Evolutionary conservation across 2,113 vertebrate species (phyloP), one percentile per base, ranked within the genome.

Genomic region (Oceanodroma tethys): DNA sequence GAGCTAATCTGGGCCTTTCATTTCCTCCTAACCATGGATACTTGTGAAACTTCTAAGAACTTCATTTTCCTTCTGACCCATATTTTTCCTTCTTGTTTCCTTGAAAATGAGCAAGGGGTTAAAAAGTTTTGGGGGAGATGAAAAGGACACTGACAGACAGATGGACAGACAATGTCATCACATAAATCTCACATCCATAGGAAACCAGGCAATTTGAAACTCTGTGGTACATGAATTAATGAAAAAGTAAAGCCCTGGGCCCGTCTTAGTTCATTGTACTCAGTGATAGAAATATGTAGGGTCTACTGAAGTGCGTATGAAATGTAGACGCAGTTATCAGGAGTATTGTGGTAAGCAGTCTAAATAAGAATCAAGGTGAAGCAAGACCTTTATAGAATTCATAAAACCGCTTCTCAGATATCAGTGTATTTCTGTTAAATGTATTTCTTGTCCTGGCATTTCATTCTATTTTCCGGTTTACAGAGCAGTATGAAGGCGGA

Each of bases 401-500:
- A 62, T 93, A 90, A 93, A 93, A 29, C 32, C 42, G 27, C 29
- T 47, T 62, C 52, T 78, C 40, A 60, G 20, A 38, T 88, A 56
- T 6, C 45, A 74, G 2, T 62, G 19, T 90, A 59, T 84, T 96
- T 78, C 68, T 82, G 40, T 81, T 90, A 68, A 50, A 48, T 72
- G 26, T 88, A 15, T 81, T 82, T 87, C 26, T n/a, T 71, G 20
- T 55, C 17, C 16, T 74, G 79, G 30, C 42, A 63, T 94, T 94
- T 96, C 47, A 38, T 86, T 83, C 11, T 63, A 3, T 92, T 98
- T 97, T 95, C 68, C 8, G 95, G 63, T 89, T 97, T 96, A 88
- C 97, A 99, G 99, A 98, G 98, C 86, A 98, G 97, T 96, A 98
- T 97, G 96, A 99, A 99, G 95, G 99, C 99, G 42, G 99, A 99